A percentile compares a stretch with the other conserved stretches of the same genome.
Conservation (phyloP, 2,888 invertebrate genomes). For the Zygothrica quintamaculata region DNA sequence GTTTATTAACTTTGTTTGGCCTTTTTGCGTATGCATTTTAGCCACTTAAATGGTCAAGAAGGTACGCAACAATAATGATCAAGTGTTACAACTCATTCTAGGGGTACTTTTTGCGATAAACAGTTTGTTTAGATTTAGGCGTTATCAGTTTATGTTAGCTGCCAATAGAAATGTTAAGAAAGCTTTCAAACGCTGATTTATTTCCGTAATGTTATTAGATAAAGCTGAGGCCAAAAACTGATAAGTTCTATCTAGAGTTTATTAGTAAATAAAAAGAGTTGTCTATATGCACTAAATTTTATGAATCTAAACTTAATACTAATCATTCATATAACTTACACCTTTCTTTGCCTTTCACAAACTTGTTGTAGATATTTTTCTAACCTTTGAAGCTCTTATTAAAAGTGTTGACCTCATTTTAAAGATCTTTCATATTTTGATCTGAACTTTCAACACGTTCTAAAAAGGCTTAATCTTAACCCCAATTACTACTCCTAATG, state of each 20-base stretch:
- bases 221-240: background rate
- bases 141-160: constrained; percentile 22
- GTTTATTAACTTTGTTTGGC: constrained; percentile 72
- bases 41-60: constrained; percentile 26
- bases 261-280: too few relatives aligned
- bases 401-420: constrained; percentile 10
- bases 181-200: constrained; percentile 27
- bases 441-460: background rate
- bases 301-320: too few relatives aligned
- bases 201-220: constrained; percentile 40
- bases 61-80: constrained; percentile 7
- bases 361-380: background rate
- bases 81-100: too few relatives aligned
- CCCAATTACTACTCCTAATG: background rate
- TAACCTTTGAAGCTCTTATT: background rate
- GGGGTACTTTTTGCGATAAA: too few relatives aligned
- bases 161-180: constrained; percentile 8
- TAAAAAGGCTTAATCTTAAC: background rate
- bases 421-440: background rate
- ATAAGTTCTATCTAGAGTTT: constrained; percentile 10
- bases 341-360: background rate
- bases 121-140: too few relatives aligned
- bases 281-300: too few relatives aligned
- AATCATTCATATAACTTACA: too few relatives aligned
- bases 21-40: constrained; percentile 44